Conservation (phyloP, 2,797 vertebrate genomes). For the Syngnathus rostellatus region DNA sequence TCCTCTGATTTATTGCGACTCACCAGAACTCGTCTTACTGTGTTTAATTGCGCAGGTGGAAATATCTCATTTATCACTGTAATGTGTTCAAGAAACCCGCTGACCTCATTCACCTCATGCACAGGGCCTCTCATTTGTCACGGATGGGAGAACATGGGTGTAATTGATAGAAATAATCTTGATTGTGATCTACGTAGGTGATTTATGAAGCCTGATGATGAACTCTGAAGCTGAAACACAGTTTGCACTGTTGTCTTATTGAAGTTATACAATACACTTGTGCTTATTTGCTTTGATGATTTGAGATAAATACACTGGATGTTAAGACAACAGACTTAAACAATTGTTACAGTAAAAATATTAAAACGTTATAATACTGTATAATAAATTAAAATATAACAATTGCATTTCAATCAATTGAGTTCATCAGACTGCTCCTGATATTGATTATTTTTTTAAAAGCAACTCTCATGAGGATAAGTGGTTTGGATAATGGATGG, state of each 20-base stretch:
- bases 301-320: not conserved
- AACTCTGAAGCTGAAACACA: not conserved
- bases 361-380: too few species aligned
- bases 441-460: not conserved
- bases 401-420: not conserved
- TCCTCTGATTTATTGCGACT: constrained; percentile 3
- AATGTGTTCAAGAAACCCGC: constrained; percentile 3
- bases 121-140: not conserved
- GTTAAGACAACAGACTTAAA: not conserved
- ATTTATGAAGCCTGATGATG: not conserved
- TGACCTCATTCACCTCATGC: constrained; percentile 2
- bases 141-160: not conserved
- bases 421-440: not conserved
- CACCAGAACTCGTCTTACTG: not conserved
- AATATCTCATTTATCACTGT: constrained; percentile 2
- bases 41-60: constrained; percentile 1
- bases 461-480: not conserved
- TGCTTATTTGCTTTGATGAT: not conserved
- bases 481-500: too few species aligned
- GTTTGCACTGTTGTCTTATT: not conserved
- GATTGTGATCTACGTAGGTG: not conserved
- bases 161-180: constrained; percentile 1
- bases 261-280: not conserved
- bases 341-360: not conserved
- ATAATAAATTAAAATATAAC: not conserved